These are phyloP conservation scores for Acrobeloides nanus DNA, from an alignment of 2,888 invertebrate genomes.

Conservation along the genomic window DNA sequence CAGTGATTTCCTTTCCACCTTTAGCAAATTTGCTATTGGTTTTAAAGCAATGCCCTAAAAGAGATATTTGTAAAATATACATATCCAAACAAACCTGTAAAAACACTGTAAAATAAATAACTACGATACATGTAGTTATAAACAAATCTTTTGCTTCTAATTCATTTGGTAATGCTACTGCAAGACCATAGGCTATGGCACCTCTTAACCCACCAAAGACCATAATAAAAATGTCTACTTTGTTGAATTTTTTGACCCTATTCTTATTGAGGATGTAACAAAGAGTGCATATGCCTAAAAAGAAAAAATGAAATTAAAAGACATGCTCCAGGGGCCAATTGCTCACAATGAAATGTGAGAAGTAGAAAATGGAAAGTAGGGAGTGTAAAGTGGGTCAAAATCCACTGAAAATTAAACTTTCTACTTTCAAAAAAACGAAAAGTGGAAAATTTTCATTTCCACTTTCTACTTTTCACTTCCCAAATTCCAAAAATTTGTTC, in stretches of 20 bases:
- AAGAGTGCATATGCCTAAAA: conserved; percentile 42
- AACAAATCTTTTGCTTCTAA: conserved; percentile 84
- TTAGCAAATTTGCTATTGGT: conserved; percentile 87
- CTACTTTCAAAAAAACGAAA: too few relatives aligned
- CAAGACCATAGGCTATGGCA: conserved; percentile 74
- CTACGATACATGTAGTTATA: conserved; percentile 90
- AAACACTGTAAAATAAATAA: conserved; percentile 96
- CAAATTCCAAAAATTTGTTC: too few relatives aligned
- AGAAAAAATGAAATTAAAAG: too few relatives aligned
- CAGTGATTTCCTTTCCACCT: conserved; percentile 82
- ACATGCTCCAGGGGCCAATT: not conserved
- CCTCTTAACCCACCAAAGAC: conserved; percentile 83
- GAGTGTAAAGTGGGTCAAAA: too few relatives aligned
- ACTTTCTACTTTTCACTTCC: too few relatives aligned
- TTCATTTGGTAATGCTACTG: conserved; percentile 54
- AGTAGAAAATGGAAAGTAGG: too few relatives aligned
- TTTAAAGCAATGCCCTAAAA: conserved; percentile 86
- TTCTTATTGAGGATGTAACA: conserved; percentile 47
- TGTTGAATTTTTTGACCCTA: conserved; percentile 46
- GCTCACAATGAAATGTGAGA: too few relatives aligned
- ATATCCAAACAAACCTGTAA: conserved; percentile 65
- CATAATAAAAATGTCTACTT: conserved; percentile 71
- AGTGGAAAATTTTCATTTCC: too few relatives aligned
- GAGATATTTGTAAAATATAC: conserved; percentile 1
- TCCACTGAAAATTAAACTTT: too few relatives aligned